These are phyloP conservation scores for Accipiter cooperii DNA, from an alignment of 2,113 vertebrate species.

Conservation along the genomic window DNA sequence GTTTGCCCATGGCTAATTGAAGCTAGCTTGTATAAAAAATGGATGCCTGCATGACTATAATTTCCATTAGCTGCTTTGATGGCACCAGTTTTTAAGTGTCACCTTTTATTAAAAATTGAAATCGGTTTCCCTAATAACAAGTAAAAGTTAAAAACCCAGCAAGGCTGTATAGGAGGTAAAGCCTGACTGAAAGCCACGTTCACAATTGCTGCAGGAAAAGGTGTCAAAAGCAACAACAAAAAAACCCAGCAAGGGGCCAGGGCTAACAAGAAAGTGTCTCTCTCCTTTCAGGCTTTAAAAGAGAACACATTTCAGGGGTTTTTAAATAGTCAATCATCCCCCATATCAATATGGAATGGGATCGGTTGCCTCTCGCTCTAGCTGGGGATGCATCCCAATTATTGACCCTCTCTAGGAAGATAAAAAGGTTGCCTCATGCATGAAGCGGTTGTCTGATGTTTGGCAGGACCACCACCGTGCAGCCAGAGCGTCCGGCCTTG, in stretches of 20 bases:
- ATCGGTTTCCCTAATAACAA: not conserved
- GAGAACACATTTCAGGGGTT: not conserved
- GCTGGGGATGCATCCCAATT: not conserved
- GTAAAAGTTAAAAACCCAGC: not conserved
- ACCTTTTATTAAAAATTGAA: not conserved
- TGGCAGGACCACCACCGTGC: not conserved
- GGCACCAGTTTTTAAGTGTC: not conserved
- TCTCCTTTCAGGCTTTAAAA: not conserved
- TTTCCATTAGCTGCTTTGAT: not conserved
- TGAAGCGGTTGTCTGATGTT: not conserved
- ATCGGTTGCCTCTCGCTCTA: not conserved
- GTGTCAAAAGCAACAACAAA: constrained; percentile 6
- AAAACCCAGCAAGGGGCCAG: not conserved
- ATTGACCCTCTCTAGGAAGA: not conserved
- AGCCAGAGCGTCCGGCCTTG: not conserved
- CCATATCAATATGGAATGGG: not conserved
- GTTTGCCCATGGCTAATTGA: not conserved
- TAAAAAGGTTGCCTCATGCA: not conserved
- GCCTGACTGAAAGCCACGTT: constrained; percentile 19
- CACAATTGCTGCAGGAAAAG: not conserved
- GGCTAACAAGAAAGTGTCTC: not conserved
- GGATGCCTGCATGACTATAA: not conserved
- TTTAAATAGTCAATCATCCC: not conserved
- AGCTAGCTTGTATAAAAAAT: not conserved
- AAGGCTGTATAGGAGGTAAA: not conserved